Percentiles rank a stretch among this genome's conserved stretches.
These are phyloP conservation scores for Raja brachyura DNA, from an alignment of 2,113 vertebrate species.

Conservation along the genomic window DNA sequence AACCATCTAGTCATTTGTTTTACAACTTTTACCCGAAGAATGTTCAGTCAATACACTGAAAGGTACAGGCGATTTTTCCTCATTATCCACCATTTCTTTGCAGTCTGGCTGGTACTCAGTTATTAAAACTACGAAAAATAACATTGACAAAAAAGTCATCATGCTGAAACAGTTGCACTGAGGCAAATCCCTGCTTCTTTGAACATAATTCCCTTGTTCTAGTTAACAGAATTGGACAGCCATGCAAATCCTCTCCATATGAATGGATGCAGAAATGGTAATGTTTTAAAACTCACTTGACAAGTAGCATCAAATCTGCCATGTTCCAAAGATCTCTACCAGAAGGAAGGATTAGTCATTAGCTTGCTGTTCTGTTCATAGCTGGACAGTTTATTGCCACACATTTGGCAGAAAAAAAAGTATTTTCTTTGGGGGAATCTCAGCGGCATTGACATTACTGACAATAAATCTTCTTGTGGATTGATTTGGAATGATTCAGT, in stretches of 20 bases:
- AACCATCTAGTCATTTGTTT: not conserved
- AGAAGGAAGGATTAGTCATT: constrained; percentile 49
- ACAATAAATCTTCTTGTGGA: constrained; percentile 58
- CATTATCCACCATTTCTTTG: not conserved
- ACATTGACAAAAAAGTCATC: not conserved
- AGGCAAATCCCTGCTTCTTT: constrained; percentile 3
- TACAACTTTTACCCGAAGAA: not conserved
- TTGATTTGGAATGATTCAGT: constrained; percentile 47
- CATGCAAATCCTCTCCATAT: not conserved
- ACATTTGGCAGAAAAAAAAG: constrained; percentile 53
- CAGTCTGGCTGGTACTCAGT: not conserved
- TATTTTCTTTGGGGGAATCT: constrained; percentile 53
- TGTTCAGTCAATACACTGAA: not conserved
- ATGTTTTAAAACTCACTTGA: constrained; percentile 39
- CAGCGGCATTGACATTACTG: constrained; percentile 62
- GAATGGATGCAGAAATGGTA: constrained; percentile 38
- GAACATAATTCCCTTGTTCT: constrained; percentile 19
- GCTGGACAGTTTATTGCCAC: constrained; percentile 58
- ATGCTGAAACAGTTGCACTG: not conserved
- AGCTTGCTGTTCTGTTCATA: constrained; percentile 52
- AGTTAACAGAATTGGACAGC: constrained; percentile 32
- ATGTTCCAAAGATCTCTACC: constrained; percentile 42
- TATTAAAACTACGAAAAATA: constrained; percentile 29
- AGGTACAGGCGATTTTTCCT: not conserved
- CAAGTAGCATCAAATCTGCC: constrained; percentile 42